Evolutionary conservation across 2,888 invertebrate genomes (phyloP).

Genomic region (Oscheius sp.): DNA sequence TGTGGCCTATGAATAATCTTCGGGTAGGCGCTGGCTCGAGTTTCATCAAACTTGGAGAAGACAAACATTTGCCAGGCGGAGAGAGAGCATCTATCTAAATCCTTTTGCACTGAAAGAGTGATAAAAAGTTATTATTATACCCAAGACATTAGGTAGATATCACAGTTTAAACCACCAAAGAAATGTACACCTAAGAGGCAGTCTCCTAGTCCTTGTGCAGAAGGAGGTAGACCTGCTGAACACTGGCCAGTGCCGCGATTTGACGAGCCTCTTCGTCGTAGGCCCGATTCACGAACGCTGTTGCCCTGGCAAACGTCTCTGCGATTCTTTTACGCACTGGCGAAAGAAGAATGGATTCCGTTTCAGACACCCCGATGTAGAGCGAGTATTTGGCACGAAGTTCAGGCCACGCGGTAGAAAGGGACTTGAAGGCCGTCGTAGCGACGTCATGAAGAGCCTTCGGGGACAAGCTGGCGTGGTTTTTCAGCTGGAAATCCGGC

Average conservation of each 20-base stretch:
- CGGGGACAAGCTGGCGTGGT: constrained; percentile 43
- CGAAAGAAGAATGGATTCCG: constrained; percentile 93
- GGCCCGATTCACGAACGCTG: constrained; percentile 81
- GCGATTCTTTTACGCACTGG: constrained; percentile 90
- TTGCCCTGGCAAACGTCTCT: constrained; percentile 86
- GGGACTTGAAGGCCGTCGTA: constrained; percentile 39
- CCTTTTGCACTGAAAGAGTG: not conserved
- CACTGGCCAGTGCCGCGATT: constrained; percentile 89
- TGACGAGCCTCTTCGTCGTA: constrained; percentile 86
- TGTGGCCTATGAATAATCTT: constrained; percentile 31
- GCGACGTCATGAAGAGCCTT: constrained; percentile 44
- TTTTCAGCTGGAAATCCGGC: constrained; percentile 50
- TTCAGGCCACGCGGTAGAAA: constrained; percentile 39
- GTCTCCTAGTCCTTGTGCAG: constrained; percentile 77
- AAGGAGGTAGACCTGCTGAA: constrained; percentile 86
- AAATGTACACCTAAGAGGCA: not conserved
- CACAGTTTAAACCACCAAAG: constrained; percentile 18
- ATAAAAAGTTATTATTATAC: not conserved
- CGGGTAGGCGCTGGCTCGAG: constrained; percentile 7
- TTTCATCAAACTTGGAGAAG: constrained; percentile 25
- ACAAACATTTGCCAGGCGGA: constrained; percentile 22
- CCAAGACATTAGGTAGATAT: constrained; percentile 3
- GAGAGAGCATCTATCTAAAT: not conserved
- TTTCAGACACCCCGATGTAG: constrained; percentile 94
- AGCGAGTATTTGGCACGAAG: constrained; percentile 85